A percentile compares a stretch with the other conserved stretches of the same genome.
Conservation (phyloP, 2,797 vertebrate genomes). For the Sebastes dallii region DNA sequence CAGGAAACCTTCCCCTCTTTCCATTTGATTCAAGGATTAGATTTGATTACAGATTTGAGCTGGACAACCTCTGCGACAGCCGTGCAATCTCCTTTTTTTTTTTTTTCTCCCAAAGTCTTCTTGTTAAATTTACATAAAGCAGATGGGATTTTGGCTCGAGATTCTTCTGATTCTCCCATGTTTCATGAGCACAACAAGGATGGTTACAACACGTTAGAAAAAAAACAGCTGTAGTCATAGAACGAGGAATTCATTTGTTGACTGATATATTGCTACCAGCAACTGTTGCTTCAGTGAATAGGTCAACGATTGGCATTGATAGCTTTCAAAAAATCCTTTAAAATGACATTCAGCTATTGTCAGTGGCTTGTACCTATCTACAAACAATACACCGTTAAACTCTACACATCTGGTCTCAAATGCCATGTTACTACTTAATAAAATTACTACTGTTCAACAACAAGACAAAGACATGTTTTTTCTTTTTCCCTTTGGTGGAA, state of each 20-base stretch:
- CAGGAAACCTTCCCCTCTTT: slow-evolving; percentile 52
- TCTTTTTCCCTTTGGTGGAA: slow-evolving; percentile 92
- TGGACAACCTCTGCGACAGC: slow-evolving; percentile 56
- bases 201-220: slow-evolving; percentile 22
- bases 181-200: slow-evolving; percentile 38
- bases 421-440: slow-evolving; percentile 86
- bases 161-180: slow-evolving; percentile 27
- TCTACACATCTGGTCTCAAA: slow-evolving; percentile 74
- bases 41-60: slow-evolving; percentile 71
- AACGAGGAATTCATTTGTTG: slow-evolving; percentile 7
- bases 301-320: slow-evolving; percentile 35
- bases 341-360: slow-evolving; percentile 63
- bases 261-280: slow-evolving; percentile 34
- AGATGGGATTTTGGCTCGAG: slow-evolving; percentile 54
- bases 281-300: slow-evolving; percentile 27
- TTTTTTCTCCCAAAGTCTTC: not conserved
- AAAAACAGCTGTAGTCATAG: slow-evolving; percentile 10
- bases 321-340: slow-evolving; percentile 31
- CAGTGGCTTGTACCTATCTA: slow-evolving; percentile 42
- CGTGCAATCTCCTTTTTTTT: slow-evolving; percentile 48
- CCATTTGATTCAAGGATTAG: slow-evolving; percentile 77
- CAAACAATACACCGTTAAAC: slow-evolving; percentile 57
- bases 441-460: slow-evolving; percentile 82
- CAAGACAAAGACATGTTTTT: slow-evolving; percentile 89
- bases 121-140: slow-evolving; percentile 66